Percentiles rank a stretch among this genome's conserved stretches.
Evolutionary conservation across 2,797 vertebrate genomes (phyloP).

Genomic region (Nannoperca australis): DNA sequence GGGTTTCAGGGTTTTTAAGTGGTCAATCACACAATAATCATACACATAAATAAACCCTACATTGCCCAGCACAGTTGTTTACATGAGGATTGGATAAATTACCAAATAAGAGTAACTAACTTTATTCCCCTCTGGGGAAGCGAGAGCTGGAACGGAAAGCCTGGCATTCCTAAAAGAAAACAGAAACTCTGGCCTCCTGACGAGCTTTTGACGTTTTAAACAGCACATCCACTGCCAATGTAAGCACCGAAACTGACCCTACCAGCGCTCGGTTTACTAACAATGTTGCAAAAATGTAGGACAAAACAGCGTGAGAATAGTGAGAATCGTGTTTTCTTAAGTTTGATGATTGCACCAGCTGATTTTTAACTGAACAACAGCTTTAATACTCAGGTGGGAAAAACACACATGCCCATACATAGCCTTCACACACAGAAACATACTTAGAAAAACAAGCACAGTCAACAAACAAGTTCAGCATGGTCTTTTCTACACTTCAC

Average conservation of each 20-base stretch:
- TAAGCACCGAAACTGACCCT: constrained; percentile 55
- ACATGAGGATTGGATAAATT: constrained; percentile 73
- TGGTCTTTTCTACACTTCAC: neutral
- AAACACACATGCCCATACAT: constrained; percentile 4
- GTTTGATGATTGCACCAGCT: constrained; percentile 33
- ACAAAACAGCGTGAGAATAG: constrained; percentile 47
- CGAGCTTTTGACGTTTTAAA: constrained; percentile 59
- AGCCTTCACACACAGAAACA: constrained; percentile 18
- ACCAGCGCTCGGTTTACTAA: constrained; percentile 26
- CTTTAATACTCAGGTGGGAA: neutral
- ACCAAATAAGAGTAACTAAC: constrained; percentile 83
- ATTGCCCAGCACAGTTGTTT: constrained; percentile 75
- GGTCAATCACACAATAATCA: constrained; percentile 44
- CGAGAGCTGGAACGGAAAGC: constrained; percentile 72
- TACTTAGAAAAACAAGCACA: constrained; percentile 4
- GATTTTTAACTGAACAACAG: constrained; percentile 18
- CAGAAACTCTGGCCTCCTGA: constrained; percentile 67
- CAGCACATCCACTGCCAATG: constrained; percentile 70
- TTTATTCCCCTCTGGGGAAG: constrained; percentile 66
- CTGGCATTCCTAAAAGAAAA: constrained; percentile 73
- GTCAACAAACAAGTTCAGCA: neutral
- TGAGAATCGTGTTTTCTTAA: constrained; percentile 29
- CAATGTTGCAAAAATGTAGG: constrained; percentile 20
- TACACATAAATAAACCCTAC: constrained; percentile 54
- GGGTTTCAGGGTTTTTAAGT: constrained; percentile 34